Evolutionary conservation across 2,797 vertebrate species (phyloP).

Genomic region (Glossophaga mutica): DNA sequence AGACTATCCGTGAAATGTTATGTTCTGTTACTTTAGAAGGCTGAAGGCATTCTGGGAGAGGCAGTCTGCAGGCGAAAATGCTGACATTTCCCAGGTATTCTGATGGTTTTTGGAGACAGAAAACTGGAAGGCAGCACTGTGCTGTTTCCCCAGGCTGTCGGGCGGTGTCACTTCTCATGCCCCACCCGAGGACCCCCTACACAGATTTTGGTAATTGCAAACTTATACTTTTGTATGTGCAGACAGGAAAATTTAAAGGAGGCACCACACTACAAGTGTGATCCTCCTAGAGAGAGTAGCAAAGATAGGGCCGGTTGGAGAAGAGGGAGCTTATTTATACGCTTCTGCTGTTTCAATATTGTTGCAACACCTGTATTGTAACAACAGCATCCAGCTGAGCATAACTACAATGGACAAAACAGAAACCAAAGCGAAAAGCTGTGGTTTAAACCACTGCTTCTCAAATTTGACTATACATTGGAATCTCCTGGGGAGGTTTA

Average conservation of each 20-base stretch:
- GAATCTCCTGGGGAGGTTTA: neutral
- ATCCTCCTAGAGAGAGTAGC: neutral
- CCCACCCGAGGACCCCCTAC: neutral
- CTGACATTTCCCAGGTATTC: neutral
- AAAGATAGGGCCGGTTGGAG: neutral
- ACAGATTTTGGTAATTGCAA: neutral
- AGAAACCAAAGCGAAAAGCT: neutral
- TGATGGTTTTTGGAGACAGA: neutral
- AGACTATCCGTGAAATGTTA: neutral
- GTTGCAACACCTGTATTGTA: neutral
- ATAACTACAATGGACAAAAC: neutral
- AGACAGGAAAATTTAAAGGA: neutral
- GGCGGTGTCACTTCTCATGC: neutral
- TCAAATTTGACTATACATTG: neutral
- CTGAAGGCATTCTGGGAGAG: neutral
- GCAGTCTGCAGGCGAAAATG: neutral
- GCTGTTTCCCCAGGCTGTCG: neutral
- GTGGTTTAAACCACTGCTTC: neutral
- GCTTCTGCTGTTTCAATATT: neutral
- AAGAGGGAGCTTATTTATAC: too few relatives aligned
- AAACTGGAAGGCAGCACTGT: neutral
- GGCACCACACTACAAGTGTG: neutral
- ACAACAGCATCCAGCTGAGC: neutral
- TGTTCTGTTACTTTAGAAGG: conserved; percentile 3
- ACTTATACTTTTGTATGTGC: neutral